Percentiles rank a stretch among this genome's conserved stretches.
Conservation (phyloP, 2,113 vertebrate genomes). For the Prunella himalayana region DNA sequence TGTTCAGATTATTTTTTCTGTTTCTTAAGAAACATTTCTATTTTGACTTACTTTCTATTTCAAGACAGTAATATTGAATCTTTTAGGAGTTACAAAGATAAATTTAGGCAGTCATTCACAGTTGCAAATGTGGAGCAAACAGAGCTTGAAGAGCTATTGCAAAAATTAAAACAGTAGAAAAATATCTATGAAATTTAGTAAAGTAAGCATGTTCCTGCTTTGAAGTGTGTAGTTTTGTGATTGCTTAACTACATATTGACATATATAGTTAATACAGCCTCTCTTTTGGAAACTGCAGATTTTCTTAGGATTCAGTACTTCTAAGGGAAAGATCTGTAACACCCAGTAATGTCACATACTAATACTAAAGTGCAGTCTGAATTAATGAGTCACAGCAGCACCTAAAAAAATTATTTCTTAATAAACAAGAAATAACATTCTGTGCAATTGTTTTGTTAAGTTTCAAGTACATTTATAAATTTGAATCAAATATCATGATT, state of each 20-base stretch:
- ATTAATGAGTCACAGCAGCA: not conserved
- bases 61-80: not conserved
- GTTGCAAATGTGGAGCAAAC: not conserved
- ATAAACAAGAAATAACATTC: not conserved
- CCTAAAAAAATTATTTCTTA: not conserved
- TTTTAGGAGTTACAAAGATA: not conserved
- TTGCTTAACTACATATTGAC: not conserved
- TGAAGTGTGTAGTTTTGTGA: not conserved
- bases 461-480: not conserved
- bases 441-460: not conserved
- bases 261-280: not conserved
- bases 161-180: not conserved
- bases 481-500: not conserved
- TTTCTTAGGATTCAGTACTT: not conserved
- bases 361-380: not conserved
- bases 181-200: not conserved
- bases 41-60: not conserved
- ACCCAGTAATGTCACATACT: not conserved
- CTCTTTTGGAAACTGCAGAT: not conserved
- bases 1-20: not conserved
- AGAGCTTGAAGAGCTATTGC: not conserved
- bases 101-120: not conserved
- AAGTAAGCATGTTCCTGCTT: not conserved
- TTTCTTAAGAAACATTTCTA: not conserved
- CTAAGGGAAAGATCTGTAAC: not conserved